phyloP scores from a whole-genome alignment of 1,140 invertebrate genomes.

The Ceratina calcarata region DNA sequence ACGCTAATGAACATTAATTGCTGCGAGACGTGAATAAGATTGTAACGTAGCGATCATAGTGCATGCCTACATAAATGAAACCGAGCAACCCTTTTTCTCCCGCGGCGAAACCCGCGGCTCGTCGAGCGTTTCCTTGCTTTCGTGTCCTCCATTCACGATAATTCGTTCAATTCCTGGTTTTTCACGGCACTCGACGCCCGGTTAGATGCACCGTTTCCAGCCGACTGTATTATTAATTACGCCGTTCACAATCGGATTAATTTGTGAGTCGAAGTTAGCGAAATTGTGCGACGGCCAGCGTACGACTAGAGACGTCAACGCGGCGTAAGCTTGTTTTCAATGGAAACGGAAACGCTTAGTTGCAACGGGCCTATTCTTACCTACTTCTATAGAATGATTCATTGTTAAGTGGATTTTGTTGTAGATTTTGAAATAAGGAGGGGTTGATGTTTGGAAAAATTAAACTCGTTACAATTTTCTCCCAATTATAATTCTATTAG shows the following conservation, averaged over 20 bases:
- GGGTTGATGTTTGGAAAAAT: background rate
- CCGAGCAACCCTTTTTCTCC: conserved; percentile 18
- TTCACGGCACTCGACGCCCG: background rate
- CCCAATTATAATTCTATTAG: background rate
- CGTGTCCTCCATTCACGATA: conserved; percentile 1
- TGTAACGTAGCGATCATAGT: conserved; percentile 39
- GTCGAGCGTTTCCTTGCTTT: conserved; percentile 35
- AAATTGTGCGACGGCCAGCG: background rate
- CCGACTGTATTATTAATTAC: background rate
- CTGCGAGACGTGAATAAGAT: conserved; percentile 50
- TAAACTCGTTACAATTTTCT: no score
- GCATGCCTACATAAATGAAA: conserved; percentile 17
- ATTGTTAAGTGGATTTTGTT: background rate
- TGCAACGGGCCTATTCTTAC: background rate
- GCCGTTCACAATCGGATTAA: conserved; percentile 8
- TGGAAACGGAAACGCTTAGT: conserved; percentile 6
- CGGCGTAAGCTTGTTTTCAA: background rate
- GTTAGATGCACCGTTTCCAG: background rate
- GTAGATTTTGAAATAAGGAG: background rate
- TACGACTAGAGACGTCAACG: background rate
- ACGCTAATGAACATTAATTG: conserved; percentile 53
- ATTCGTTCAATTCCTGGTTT: conserved; percentile 22
- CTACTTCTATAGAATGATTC: background rate
- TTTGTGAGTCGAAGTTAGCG: background rate
- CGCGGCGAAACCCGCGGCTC: conserved; percentile 2